These are phyloP conservation scores for Scaptodrosophila latifasciaeformis DNA, from an alignment of 2,888 invertebrate genomes.

Conservation along the genomic window DNA sequence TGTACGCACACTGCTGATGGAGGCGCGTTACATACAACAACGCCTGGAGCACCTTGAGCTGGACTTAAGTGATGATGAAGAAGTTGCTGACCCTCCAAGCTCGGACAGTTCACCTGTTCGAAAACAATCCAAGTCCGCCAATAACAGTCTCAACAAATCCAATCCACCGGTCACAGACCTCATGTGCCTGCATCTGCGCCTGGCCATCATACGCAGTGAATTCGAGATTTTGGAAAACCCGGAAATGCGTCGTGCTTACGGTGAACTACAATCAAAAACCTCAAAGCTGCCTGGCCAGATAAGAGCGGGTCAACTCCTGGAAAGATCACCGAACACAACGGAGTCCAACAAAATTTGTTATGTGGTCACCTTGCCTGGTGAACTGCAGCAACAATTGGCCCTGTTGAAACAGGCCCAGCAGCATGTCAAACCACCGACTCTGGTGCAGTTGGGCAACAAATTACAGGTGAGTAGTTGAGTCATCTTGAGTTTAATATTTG, in stretches of 20 bases:
- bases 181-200: slow-evolving; percentile 77
- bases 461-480: slow-evolving; percentile 52
- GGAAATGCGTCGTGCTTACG: slow-evolving; percentile 76
- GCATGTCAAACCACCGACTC: slow-evolving; percentile 67
- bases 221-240: slow-evolving; percentile 80
- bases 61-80: slow-evolving; percentile 71
- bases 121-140: slow-evolving; percentile 47
- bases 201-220: slow-evolving; percentile 78
- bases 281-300: slow-evolving; percentile 14
- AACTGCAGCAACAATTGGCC: slow-evolving; percentile 75
- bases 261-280: slow-evolving; percentile 62
- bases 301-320: slow-evolving; percentile 13
- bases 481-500: background rate
- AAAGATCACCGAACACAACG: too few relatives aligned
- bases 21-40: slow-evolving; percentile 77
- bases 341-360: slow-evolving; percentile 46
- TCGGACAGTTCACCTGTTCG: slow-evolving; percentile 23
- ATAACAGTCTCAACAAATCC: slow-evolving; percentile 66
- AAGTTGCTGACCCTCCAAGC: slow-evolving; percentile 8
- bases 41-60: slow-evolving; percentile 75
- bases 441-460: slow-evolving; percentile 75
- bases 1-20: slow-evolving; percentile 77
- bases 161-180: slow-evolving; percentile 75
- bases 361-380: slow-evolving; percentile 76
- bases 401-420: slow-evolving; percentile 75